phyloP scores from a whole-genome alignment of 2,113 vertebrate species.

The Cathartes aura region DNA sequence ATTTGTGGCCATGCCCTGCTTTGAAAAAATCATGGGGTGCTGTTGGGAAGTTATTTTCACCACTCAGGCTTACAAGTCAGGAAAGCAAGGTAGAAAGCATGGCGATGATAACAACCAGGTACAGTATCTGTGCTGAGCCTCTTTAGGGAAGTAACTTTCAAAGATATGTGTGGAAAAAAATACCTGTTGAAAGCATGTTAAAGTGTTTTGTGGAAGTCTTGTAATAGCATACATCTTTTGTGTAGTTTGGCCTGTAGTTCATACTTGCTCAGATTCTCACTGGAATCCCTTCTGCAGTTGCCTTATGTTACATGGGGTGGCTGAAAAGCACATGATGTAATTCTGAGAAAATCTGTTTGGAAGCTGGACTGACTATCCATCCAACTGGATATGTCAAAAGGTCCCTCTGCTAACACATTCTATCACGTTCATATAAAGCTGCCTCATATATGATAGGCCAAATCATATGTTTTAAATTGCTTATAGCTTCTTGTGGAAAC shows the following conservation, averaged over 20 bases:
- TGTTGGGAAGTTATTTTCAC: background rate
- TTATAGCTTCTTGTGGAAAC: background rate
- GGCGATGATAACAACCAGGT: background rate
- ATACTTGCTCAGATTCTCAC: background rate
- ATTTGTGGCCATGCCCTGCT: background rate
- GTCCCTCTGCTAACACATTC: background rate
- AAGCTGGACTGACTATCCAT: background rate
- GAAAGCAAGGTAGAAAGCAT: background rate
- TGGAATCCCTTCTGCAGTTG: background rate
- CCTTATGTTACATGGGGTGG: background rate
- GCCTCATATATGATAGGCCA: background rate
- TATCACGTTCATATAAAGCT: background rate
- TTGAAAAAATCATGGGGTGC: background rate
- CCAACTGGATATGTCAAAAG: background rate
- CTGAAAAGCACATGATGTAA: background rate
- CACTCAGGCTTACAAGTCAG: background rate
- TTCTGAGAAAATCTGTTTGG: background rate
- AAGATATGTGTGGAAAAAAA: background rate
- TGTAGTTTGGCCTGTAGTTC: background rate
- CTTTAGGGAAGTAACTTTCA: background rate
- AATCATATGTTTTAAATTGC: background rate
- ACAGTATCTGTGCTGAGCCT: accelerated
- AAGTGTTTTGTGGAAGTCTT: background rate
- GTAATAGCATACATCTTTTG: background rate
- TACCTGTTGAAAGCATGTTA: background rate